Evolutionary conservation across 2,797 vertebrate species (phyloP).

Genomic region (Aselliscus stoliczkanus): DNA sequence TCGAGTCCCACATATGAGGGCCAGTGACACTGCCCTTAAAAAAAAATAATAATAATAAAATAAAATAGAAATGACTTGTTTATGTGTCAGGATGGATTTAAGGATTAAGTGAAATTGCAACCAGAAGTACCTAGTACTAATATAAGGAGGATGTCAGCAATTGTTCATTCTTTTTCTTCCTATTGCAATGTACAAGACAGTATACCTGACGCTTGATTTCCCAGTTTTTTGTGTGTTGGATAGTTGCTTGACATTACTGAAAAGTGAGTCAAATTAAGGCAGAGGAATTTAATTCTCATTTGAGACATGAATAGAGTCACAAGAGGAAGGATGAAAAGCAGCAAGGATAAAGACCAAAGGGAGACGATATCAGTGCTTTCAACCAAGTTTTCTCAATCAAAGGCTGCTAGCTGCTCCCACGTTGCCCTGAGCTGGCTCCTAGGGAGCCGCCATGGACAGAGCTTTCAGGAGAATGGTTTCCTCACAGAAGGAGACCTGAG

Average conservation of each 20-base stretch:
- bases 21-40: too few relatives aligned
- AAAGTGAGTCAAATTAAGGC: constrained; percentile 44
- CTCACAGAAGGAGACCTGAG: constrained; percentile 41
- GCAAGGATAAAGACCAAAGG: constrained; percentile 41
- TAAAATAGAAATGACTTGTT: background rate
- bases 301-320: constrained; percentile 33
- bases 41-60: too few relatives aligned
- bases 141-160: background rate
- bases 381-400: constrained; percentile 50
- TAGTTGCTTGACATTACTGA: background rate
- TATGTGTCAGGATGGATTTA: background rate
- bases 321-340: constrained; percentile 46
- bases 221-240: background rate
- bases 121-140: background rate
- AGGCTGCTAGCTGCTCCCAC: background rate
- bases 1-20: too few relatives aligned
- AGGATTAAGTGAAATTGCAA: background rate
- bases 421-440: background rate
- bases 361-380: background rate
- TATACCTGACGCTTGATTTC: background rate
- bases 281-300: constrained; percentile 38
- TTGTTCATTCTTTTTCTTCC: background rate
- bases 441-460: background rate
- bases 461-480: background rate
- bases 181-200: background rate